Evolutionary conservation across 2,888 invertebrate genomes (phyloP).

Genomic region (Morinoia aosen): DNA sequence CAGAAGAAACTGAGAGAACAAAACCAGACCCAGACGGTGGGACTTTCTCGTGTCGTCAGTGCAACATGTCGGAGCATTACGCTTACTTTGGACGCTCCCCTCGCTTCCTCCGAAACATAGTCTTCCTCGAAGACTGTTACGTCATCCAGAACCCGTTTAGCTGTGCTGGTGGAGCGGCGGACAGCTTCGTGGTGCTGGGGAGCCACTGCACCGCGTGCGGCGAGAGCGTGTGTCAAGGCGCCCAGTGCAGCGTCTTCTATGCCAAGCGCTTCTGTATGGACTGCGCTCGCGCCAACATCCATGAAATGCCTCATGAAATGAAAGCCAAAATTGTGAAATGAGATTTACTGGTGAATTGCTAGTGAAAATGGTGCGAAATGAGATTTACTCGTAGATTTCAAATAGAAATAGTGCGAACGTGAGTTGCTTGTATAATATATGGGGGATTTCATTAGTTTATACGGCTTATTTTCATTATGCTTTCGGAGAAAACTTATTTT

Average conservation of each 20-base stretch:
- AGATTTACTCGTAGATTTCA: background rate
- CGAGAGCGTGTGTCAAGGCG: constrained; percentile 80
- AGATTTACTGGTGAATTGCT: background rate
- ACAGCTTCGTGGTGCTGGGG: constrained; percentile 82
- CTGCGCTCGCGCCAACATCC: constrained; percentile 78
- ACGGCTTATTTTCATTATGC: too few relatives aligned
- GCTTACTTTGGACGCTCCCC: constrained; percentile 84
- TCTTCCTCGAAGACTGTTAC: constrained; percentile 82
- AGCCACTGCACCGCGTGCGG: constrained; percentile 81
- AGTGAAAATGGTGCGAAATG: too few relatives aligned
- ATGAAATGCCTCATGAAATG: constrained; percentile 80
- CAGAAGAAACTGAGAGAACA: background rate
- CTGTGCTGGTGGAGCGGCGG: constrained; percentile 74
- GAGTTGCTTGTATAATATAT: too few relatives aligned
- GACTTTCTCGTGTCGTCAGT: constrained; percentile 79
- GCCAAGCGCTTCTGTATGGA: constrained; percentile 80
- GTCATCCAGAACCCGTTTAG: constrained; percentile 89
- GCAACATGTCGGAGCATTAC: constrained; percentile 80
- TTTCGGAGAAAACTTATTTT: too few relatives aligned
- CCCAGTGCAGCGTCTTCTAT: constrained; percentile 86
- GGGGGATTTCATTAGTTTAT: too few relatives aligned
- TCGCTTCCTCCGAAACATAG: constrained; percentile 80
- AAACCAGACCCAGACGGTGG: constrained; percentile 68
- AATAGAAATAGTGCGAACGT: too few relatives aligned
- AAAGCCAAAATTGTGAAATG: constrained; percentile 75